Evolutionary conservation across 1,140 invertebrate genomes (phyloP), one percentile per base, ranked within the genome.

Genomic region (Caenorhabditis brenneri): DNA sequence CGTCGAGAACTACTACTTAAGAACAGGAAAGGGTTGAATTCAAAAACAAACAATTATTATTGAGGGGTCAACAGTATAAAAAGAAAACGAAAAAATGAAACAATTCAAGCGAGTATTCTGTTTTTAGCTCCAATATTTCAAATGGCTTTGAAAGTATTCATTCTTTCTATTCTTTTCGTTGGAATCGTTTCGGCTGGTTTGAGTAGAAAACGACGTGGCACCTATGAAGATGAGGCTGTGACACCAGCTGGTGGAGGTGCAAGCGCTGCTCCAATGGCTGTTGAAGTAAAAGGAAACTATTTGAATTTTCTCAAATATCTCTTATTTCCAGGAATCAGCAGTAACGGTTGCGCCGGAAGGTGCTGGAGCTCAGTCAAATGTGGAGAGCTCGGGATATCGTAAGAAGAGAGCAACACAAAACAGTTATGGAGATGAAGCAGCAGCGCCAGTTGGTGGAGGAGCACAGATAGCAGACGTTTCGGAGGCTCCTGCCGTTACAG

Each of bases 361-460:
- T 12, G 65, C 65, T 7, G 65, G 36, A 24, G 65, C 65, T 12
- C 65, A 74, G 24, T 65, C 33, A 22, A 36, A 36, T 24, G 65
- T 74, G 6, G 65, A 74, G n/a, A 74, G 65, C n/a, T 74, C 65
- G 5, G 65, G 65, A 27, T 74, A 74, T 24, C 65, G 65, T 10
- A 74, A 74, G n/a, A 74, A 74, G n/a, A 16, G 65, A 42, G 65
- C 33, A 2, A 74, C 19, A 19, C 65, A 74, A 9, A 74, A 74
- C 15, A 31, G 65, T 31, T 74, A 74, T 12, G 65, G 65, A 42
- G 65, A 74, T 42, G 65, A 74, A 74, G 65, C 58, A 33, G 16
- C 33, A 36, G 58, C 65, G n/a, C 65, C 65, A 42, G 65, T 74
- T 24, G 65, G 65, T 1, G 65, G 65, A n/a, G 65, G 65, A 74